Conservation (phyloP, 2,888 invertebrate species). For the Clitarchus hookeri region DNA sequence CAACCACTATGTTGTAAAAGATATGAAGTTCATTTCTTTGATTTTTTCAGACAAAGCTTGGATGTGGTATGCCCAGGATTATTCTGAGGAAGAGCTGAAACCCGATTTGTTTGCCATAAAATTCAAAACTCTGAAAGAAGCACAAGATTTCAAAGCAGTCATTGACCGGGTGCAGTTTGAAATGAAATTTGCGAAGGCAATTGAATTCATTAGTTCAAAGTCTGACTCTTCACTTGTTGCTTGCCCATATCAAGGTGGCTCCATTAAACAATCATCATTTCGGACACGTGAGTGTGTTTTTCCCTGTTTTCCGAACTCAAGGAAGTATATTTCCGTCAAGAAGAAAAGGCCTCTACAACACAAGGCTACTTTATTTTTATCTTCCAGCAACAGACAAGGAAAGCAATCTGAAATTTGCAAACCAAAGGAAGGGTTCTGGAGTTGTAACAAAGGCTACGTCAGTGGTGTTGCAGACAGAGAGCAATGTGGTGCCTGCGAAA, state of each 20-base stretch:
- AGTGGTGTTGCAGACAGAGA: constrained; percentile 61
- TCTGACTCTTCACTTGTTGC: not conserved
- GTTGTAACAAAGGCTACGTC: constrained; percentile 40
- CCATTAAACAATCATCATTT: constrained; percentile 2
- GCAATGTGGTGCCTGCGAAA: constrained; percentile 66
- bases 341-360: constrained; percentile 20
- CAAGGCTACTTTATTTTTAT: not conserved
- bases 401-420: constrained; percentile 58
- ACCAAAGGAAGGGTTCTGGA: constrained; percentile 61
- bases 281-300: constrained; percentile 76
- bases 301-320: constrained; percentile 27
- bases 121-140: constrained; percentile 71
- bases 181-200: constrained; percentile 20
- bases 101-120: constrained; percentile 76
- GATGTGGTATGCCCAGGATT: constrained; percentile 73
- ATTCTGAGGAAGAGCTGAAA: constrained; percentile 71
- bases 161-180: constrained; percentile 48
- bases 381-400: not conserved
- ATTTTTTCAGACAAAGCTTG: constrained; percentile 47
- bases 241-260: not conserved
- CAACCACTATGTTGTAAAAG: constrained; percentile 65
- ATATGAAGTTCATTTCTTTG: constrained; percentile 58
- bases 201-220: no score
- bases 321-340: constrained; percentile 20
- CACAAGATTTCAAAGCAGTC: constrained; percentile 52